Evolutionary conservation across 2,888 invertebrate species (phyloP), one percentile per base, ranked within the genome.

Genomic region (Heteromurus nitidus): DNA sequence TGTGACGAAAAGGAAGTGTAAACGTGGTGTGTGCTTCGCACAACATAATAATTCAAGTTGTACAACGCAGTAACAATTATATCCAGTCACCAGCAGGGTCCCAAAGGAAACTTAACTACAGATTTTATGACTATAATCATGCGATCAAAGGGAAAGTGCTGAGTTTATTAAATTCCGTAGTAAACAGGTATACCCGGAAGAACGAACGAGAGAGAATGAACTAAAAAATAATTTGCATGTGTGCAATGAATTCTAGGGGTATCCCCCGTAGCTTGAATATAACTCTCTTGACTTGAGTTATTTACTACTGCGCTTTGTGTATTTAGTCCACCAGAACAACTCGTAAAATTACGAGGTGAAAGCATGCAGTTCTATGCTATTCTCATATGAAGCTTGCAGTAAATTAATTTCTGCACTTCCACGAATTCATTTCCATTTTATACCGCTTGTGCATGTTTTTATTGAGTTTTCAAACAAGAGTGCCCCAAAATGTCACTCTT

Each of bases 351-450:
- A 47, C 11, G 16, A 26, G 68, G 50, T 22, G 20, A 50, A 36
- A 47, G 47, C 31, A 11, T 30, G 47, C 18, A 18, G 44, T n/a
- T 18, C 55, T 1, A 55, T 36, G 36, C 13, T 5, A 13, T 36
- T 36, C 7, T 36, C 7, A 9, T 5, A 13, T 13, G 69, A 7
- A 69, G 55, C 36, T 69, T 53, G 69, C n/a, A 69, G 69, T 13
- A 69, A 55, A 69, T 69, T 69, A 69, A 69, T 69, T 36, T 69
- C 30, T 47, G 11, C 68, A 68, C 50, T 28, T 68, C 36, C 50
- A 18, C 31, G 18, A 69, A 69, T 69, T 69, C 47, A 53, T 55
- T 31, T 68, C 36, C 55, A 69, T 55, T 69, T 26, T 18, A 13
- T 20, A 26, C 20, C 9, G 20, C 20, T 20, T 16, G 16, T 18